Conservation (phyloP, 2,888 invertebrate species). For the Andrena dorsata region DNA sequence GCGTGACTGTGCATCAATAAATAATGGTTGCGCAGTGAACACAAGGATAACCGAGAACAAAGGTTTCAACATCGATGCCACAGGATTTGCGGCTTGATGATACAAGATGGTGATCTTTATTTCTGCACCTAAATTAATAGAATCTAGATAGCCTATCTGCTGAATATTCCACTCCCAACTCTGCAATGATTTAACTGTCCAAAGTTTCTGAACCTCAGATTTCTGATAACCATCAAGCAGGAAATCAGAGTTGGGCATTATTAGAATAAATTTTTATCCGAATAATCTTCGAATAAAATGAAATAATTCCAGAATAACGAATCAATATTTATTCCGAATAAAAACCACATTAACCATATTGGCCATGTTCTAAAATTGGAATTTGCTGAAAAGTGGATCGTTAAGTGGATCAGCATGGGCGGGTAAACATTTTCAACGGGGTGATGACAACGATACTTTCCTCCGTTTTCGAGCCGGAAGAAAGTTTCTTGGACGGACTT, state of each 20-base stretch:
- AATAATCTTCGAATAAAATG: no score
- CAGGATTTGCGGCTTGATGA: background rate
- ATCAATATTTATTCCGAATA: background rate
- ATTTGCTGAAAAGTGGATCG: conserved; percentile 59
- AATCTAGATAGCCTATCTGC: no score
- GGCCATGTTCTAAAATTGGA: conserved; percentile 20
- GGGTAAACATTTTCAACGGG: background rate
- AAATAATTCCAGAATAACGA: background rate
- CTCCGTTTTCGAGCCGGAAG: conserved; percentile 25
- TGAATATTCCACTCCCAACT: no score
- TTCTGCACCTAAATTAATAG: no score
- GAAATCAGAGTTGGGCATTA: no score
- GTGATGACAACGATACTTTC: conserved; percentile 48
- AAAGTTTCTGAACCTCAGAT: no score
- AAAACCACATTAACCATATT: background rate
- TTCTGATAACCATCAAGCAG: no score
- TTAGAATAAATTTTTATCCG: no score
- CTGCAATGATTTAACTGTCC: no score
- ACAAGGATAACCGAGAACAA: background rate
- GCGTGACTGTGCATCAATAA: conserved; percentile 7
- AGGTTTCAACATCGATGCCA: background rate
- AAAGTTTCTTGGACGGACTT: conserved; percentile 51
- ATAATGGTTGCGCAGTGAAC: background rate
- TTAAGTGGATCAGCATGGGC: conserved; percentile 24
- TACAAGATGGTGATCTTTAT: background rate